These are phyloP conservation scores for Scrobipalpa costella DNA, from an alignment of 2,888 invertebrate genomes.

Conservation along the genomic window DNA sequence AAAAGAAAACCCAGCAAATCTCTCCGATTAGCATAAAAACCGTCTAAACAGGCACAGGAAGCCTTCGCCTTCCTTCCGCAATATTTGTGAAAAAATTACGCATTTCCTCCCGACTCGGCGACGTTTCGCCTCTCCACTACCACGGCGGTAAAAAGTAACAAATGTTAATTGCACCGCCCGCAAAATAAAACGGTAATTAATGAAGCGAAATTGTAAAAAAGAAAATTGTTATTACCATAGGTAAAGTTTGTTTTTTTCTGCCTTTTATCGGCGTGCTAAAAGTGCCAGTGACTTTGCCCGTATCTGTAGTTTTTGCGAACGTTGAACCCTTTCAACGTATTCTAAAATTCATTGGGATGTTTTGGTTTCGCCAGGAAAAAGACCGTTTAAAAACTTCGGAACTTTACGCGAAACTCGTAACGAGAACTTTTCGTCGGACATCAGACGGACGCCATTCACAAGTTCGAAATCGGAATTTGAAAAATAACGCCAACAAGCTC, in stretches of 20 bases:
- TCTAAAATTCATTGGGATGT: conserved; percentile 20
- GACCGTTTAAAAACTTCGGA: conserved; percentile 21
- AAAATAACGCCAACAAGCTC: conserved; percentile 25
- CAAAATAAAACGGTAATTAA: conserved; percentile 71
- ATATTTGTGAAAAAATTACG: conserved; percentile 78
- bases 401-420: conserved; percentile 19
- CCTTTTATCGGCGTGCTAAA: conserved; percentile 28
- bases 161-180: conserved; percentile 70
- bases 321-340: conserved; percentile 21
- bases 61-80: conserved; percentile 75
- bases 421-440: conserved; percentile 21
- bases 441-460: conserved; percentile 22
- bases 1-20: conserved; percentile 76
- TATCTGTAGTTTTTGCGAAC: conserved; percentile 23
- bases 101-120: conserved; percentile 71
- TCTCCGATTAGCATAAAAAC: conserved; percentile 78
- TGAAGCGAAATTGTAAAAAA: conserved; percentile 62
- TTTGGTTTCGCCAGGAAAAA: conserved; percentile 21
- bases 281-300: conserved; percentile 24
- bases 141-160: conserved; percentile 61
- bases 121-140: conserved; percentile 67
- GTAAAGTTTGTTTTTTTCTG: conserved; percentile 35
- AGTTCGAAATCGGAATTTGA: conserved; percentile 23
- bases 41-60: conserved; percentile 76
- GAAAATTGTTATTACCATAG: conserved; percentile 56